These are phyloP conservation scores for Cyanoramphus novaezelandiae DNA, from an alignment of 2,113 vertebrate species.

Conservation along the genomic window DNA sequence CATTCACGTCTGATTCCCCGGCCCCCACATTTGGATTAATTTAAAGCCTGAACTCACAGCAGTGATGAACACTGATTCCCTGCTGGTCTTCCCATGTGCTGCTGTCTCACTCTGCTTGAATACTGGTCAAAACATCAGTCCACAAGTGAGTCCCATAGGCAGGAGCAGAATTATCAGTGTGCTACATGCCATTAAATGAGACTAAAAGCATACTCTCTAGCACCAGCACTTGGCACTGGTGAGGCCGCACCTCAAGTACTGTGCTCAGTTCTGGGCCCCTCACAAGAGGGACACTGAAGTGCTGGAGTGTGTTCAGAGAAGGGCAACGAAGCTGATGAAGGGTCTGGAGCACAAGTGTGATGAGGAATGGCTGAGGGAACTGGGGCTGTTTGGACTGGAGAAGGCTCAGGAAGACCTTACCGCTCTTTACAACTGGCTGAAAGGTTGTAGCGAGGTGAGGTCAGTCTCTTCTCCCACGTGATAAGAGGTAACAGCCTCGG, in stretches of 20 bases:
- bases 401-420: not conserved
- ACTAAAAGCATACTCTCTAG: not conserved
- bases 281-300: not conserved
- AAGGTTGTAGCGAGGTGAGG: not conserved
- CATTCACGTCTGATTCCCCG: not conserved
- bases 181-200: not conserved
- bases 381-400: not conserved
- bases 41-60: not conserved
- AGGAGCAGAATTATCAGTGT: not conserved
- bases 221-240: not conserved
- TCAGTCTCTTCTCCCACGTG: no score
- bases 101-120: not conserved
- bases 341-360: not conserved
- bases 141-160: fast-evolving
- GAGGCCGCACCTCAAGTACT: not conserved
- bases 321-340: not conserved
- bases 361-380: not conserved
- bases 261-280: not conserved
- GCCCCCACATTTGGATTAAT: not conserved
- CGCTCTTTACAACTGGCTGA: not conserved
- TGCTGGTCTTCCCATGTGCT: not conserved
- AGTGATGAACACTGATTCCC: not conserved
- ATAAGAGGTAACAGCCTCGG: not conserved
- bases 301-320: not conserved
- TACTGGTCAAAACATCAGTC: not conserved